Evolutionary conservation across 2,797 vertebrate genomes (phyloP).

Genomic region (Enteromius treurensis): DNA sequence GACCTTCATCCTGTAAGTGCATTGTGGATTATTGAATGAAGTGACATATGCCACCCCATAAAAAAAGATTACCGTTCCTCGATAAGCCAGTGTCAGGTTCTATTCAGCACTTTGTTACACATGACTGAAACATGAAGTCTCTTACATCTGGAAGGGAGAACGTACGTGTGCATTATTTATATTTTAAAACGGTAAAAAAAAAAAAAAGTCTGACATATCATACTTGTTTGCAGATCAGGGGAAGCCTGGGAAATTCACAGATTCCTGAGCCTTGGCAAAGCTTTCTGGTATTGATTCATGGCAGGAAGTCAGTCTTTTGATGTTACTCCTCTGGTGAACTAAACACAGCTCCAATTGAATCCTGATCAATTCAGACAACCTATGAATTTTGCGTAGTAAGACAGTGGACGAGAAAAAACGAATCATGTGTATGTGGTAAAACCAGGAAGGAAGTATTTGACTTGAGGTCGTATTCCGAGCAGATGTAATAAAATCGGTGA

Average conservation of each 20-base stretch:
- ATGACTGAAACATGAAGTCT: slow-evolving; percentile 6
- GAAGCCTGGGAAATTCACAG: slow-evolving; percentile 58
- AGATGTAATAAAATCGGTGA: slow-evolving; percentile 63
- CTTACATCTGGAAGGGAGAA: neutral
- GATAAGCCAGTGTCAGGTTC: slow-evolving; percentile 52
- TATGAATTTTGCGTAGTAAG: slow-evolving; percentile 10
- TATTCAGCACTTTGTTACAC: slow-evolving; percentile 20
- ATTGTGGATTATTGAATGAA: slow-evolving; percentile 77
- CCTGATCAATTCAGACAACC: slow-evolving; percentile 36
- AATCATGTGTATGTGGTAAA: slow-evolving; percentile 33
- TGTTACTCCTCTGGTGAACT: slow-evolving; percentile 67
- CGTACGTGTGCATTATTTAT: slow-evolving; percentile 2
- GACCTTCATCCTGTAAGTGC: slow-evolving; percentile 78
- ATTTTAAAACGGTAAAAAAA: neutral
- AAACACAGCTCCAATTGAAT: slow-evolving; percentile 69
- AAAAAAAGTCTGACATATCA: slow-evolving; percentile 14
- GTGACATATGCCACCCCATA: slow-evolving; percentile 77
- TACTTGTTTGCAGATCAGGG: slow-evolving; percentile 11
- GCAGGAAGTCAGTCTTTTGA: slow-evolving; percentile 69
- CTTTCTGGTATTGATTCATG: slow-evolving; percentile 68
- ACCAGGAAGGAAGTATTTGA: slow-evolving; percentile 62
- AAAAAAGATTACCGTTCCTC: slow-evolving; percentile 75
- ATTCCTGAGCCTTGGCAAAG: slow-evolving; percentile 58
- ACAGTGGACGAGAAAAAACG: neutral
- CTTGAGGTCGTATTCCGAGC: slow-evolving; percentile 51